Base-by-base conservation (phyloP, 2,113 vertebrate genomes). In the Corythornis cristatus region DNA sequence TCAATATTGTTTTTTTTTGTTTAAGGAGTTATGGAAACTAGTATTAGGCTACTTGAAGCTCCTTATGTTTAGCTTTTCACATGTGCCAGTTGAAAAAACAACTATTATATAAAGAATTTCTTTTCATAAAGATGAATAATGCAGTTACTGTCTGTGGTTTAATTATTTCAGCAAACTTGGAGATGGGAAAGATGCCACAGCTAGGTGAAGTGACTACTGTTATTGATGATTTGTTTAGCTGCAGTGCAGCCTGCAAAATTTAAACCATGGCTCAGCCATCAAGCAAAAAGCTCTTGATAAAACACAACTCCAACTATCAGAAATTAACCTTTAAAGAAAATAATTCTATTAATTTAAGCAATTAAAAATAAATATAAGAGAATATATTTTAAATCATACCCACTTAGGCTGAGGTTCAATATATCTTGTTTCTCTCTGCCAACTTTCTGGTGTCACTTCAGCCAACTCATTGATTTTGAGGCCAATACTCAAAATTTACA, bases 1-100 rank as follows among this genome's bases (percentile, higher is more conserved):
- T 79, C 31, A 37, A 2, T 65, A 71, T 54, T 3, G 23, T 1
- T 15, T 1, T 0, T 2, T 3, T 3, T 43, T 89, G 71, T 45
- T 57, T 45, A 6, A 53, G 29, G 53, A 66, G 15, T 84, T 54
- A 74, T 74, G 35, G 23, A 45, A 78, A 85, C 16, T 51, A 16
- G 5, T 64, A 50, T 31, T 50, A 75, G 22, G 48, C 33, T 84
- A n/a, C 8, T 42, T 42, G 56, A 93, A 81, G 28, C n/a, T 86
- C 60, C 15, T 42, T 45, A 54, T 8, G 7, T 58, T 90, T 54
- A 66, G 57, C 86, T 74, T 89, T 70, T 71, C 26, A 56, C 15
- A 42, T 1, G 19, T 26, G 54, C 3, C 42, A 83, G 17, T 3
- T 73, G 23, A 42, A 86, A 54, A 48, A 61, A 67, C 25, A 89